Evolutionary conservation across 2,797 vertebrate genomes (phyloP).

Genomic region (Lacerta viridis): DNA sequence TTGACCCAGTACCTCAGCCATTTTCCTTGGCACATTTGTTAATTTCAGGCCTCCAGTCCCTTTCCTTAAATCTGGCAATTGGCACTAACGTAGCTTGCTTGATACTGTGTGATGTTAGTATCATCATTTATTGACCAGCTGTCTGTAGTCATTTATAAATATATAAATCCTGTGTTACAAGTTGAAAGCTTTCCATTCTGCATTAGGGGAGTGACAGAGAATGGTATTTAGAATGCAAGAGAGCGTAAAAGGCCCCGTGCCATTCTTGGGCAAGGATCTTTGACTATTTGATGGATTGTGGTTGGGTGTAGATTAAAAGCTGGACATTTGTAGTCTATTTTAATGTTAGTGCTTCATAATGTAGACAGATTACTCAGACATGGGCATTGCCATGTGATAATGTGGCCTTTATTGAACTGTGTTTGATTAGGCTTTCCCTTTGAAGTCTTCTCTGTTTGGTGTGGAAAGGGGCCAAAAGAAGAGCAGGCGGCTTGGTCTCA

Average conservation of each 20-base stretch:
- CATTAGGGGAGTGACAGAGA: slow-evolving; percentile 55
- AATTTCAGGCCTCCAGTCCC: slow-evolving; percentile 63
- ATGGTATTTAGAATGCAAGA: slow-evolving; percentile 59
- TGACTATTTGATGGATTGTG: background rate
- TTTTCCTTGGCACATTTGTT: slow-evolving; percentile 28
- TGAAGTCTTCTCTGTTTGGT: slow-evolving; percentile 25
- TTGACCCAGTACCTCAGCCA: slow-evolving; percentile 66
- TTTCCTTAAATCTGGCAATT: slow-evolving; percentile 67
- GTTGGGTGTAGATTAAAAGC: slow-evolving; percentile 24
- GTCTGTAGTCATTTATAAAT: slow-evolving; percentile 71
- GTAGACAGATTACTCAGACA: slow-evolving; percentile 40
- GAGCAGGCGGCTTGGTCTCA: background rate
- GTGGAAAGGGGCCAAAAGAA: slow-evolving; percentile 16
- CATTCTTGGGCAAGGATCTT: slow-evolving; percentile 36
- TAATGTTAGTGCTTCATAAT: slow-evolving; percentile 52
- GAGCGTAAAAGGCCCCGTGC: slow-evolving; percentile 28
- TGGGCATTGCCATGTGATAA: slow-evolving; percentile 20
- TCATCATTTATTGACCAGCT: slow-evolving; percentile 77
- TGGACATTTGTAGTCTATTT: slow-evolving; percentile 36
- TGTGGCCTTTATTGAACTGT: slow-evolving; percentile 26
- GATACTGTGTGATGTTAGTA: slow-evolving; percentile 74
- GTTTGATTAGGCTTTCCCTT: slow-evolving; percentile 1
- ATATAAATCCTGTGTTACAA: slow-evolving; percentile 76
- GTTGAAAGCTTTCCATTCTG: slow-evolving; percentile 63
- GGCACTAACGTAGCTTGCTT: slow-evolving; percentile 76